A percentile compares a stretch with the other conserved stretches of the same genome.
Evolutionary conservation across 2,888 invertebrate genomes (phyloP).

Genomic region (Epinotia bilunana): DNA sequence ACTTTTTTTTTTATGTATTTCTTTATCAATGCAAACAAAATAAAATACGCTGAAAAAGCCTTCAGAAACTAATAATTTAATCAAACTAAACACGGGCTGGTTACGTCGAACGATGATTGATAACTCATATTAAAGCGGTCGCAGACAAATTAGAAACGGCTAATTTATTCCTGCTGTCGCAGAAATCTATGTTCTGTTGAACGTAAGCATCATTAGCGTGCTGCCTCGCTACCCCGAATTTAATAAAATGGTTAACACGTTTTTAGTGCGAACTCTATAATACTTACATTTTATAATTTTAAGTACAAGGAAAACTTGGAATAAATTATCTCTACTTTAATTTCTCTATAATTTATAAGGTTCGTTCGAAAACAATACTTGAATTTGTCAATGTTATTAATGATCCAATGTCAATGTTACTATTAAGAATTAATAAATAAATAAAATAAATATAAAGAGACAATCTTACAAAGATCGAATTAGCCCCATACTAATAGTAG

Average conservation of each 20-base stretch:
- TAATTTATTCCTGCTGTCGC: constrained; percentile 51
- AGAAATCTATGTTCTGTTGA: constrained; percentile 51
- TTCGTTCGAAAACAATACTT: no score
- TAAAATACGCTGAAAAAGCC: background rate
- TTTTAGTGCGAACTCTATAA: no score
- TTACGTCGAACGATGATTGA: constrained; percentile 46
- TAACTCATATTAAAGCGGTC: constrained; percentile 40
- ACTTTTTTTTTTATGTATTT: background rate
- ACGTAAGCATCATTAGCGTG: constrained; percentile 48
- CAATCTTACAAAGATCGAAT: no score
- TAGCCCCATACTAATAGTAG: no score
- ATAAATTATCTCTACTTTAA: no score
- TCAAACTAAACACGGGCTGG: constrained; percentile 37
- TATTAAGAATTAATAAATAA: no score
- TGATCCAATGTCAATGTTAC: no score
- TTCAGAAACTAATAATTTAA: constrained; percentile 37
- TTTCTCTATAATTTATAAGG: no score
- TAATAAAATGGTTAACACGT: background rate
- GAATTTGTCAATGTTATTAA: no score
- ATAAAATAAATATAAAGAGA: no score
- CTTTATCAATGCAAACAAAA: background rate
- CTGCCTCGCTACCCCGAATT: constrained; percentile 44
- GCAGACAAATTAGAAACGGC: constrained; percentile 51
- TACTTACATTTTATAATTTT: no score
- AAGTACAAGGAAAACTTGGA: no score